Conservation (phyloP, 2,113 vertebrate genomes). For the Equus quagga region DNA sequence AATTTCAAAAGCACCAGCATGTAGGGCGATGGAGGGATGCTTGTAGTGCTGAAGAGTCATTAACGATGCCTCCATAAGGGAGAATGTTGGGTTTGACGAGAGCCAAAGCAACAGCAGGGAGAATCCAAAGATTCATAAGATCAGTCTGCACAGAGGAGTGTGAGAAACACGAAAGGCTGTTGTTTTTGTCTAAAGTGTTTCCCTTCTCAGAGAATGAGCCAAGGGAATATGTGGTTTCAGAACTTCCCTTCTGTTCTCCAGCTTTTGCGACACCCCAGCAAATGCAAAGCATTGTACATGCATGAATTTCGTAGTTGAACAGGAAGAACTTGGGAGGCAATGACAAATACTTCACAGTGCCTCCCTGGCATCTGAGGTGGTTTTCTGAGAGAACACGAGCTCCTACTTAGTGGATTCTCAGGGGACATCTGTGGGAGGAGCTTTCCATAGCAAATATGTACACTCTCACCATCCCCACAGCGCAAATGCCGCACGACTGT, state of each 20-base stretch:
- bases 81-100: neutral
- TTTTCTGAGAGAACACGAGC: conserved; percentile 68
- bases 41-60: conserved; percentile 8
- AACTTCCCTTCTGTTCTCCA: conserved; percentile 69
- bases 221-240: conserved; percentile 50
- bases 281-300: conserved; percentile 60
- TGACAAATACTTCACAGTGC: conserved; percentile 61
- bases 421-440: conserved; percentile 77
- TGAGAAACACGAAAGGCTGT: conserved; percentile 8
- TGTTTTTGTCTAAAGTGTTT: conserved; percentile 56
- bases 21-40: neutral
- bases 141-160: conserved; percentile 41
- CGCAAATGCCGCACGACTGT: neutral
- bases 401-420: conserved; percentile 53
- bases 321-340: conserved; percentile 64
- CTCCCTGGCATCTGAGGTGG: conserved; percentile 68
- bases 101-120: conserved; percentile 72
- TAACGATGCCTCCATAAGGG: neutral
- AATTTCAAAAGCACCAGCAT: neutral
- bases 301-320: conserved; percentile 64
- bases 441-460: conserved; percentile 72
- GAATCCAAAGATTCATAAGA: conserved; percentile 62
- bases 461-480: neutral
- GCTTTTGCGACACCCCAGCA: conserved; percentile 63
- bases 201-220: conserved; percentile 65